A percentile compares a stretch with the other conserved stretches of the same genome.
phyloP scores from a whole-genome alignment of 1,140 invertebrate genomes.

The Caenorhabditis latens region DNA sequence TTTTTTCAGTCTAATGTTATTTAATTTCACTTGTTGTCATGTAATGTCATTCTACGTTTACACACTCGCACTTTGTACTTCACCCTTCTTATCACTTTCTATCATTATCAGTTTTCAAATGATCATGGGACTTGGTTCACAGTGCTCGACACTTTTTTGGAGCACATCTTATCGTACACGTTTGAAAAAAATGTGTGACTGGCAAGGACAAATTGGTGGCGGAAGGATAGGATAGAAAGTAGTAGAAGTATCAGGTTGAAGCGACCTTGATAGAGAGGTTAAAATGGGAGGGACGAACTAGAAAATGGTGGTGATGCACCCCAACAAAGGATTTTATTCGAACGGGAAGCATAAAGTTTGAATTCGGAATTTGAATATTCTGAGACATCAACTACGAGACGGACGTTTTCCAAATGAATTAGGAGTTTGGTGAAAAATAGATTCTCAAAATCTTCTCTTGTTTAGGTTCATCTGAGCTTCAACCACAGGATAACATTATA shows the following conservation, averaged over 20 bases:
- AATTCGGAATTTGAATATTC: too few species aligned
- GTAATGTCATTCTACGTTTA: not conserved
- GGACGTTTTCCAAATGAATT: too few species aligned
- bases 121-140: constrained; percentile 9
- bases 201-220: not conserved
- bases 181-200: not conserved
- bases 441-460: too few species aligned
- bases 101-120: constrained; percentile 27
- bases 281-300: constrained; percentile 13
- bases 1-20: constrained; percentile 8
- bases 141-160: not conserved
- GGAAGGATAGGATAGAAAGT: too few species aligned
- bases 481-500: too few species aligned
- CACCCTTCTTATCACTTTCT: constrained; percentile 16
- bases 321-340: not conserved
- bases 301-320: not conserved
- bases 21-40: not conserved
- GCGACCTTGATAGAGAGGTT: constrained; percentile 28
- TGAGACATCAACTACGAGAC: too few species aligned
- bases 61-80: constrained; percentile 37
- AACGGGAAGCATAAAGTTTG: not conserved
- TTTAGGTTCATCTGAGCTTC: too few species aligned
- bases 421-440: too few species aligned
- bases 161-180: not conserved
- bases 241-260: not conserved